Conservation (phyloP, 2,113 vertebrate species). For the mouse (Mus musculus) region DNA sequence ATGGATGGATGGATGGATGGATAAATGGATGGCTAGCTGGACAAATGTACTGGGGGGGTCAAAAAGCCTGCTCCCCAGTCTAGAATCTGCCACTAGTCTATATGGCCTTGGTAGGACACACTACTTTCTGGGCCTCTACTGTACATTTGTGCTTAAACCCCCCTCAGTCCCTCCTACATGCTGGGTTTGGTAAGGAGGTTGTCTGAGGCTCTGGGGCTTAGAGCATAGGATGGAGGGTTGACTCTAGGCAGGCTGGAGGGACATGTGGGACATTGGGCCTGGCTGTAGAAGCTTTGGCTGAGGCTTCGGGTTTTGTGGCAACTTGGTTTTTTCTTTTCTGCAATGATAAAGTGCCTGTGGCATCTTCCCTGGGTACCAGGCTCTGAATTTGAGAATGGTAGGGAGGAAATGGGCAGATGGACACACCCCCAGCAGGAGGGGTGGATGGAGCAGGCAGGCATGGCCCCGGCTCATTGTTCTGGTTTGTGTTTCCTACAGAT, state of each 20-base stretch:
- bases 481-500: constrained; percentile 88
- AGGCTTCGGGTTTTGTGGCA: neutral
- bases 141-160: neutral
- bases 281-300: neutral
- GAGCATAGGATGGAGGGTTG: rapidly evolving
- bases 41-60: neutral
- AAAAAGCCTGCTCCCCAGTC: neutral
- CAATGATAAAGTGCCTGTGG: neutral
- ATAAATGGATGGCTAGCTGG: rapidly evolving
- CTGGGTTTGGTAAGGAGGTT: neutral
- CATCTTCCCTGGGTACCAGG: neutral
- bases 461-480: neutral
- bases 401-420: neutral
- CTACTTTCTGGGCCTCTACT: neutral
- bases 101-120: neutral
- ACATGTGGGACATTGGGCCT: rapidly evolving
- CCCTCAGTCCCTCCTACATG: neutral
- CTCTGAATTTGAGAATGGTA: neutral
- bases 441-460: neutral
- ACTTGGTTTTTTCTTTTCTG: neutral
- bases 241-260: rapidly evolving
- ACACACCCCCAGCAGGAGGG: rapidly evolving
- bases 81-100: neutral
- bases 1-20: neutral
- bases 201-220: no score